Evolutionary conservation across 2,888 invertebrate species (phyloP).

Genomic region (Cecidostiba fungosa): DNA sequence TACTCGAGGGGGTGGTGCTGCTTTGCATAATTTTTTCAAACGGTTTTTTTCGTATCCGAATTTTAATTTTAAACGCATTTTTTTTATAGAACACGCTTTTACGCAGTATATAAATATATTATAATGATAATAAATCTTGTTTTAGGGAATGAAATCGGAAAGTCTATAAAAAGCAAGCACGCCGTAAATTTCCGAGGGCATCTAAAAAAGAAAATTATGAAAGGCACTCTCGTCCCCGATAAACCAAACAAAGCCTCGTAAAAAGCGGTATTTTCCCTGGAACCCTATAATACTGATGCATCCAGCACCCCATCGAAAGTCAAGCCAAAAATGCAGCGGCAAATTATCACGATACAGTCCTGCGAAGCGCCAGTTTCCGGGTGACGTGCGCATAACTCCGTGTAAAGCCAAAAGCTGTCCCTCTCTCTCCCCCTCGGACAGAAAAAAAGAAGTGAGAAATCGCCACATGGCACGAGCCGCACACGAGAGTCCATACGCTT

Average conservation of each 20-base stretch:
- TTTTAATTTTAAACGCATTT: neutral
- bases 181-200: neutral
- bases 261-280: neutral
- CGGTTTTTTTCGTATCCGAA: neutral
- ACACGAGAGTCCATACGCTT: conserved; percentile 51
- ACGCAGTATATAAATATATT: too few relatives aligned
- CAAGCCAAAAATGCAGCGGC: neutral
- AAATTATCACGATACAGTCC: neutral
- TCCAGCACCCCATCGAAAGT: neutral
- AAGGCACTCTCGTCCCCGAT: neutral
- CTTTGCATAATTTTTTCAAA: neutral
- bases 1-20: neutral
- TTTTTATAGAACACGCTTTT: too few relatives aligned
- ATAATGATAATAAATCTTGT: too few relatives aligned
- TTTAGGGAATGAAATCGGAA: too few relatives aligned
- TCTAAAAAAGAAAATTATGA: neutral
- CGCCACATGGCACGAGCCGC: conserved; percentile 64
- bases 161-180: conserved; percentile 3
- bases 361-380: conserved; percentile 29
- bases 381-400: conserved; percentile 29
- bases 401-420: conserved; percentile 5
- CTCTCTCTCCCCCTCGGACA: neutral
- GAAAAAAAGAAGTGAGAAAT: conserved; percentile 60
- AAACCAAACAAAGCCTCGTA: neutral
- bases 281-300: too few relatives aligned